Base-by-base conservation (phyloP, 2,888 invertebrate genomes). In the Podabrus alpinus region DNA sequence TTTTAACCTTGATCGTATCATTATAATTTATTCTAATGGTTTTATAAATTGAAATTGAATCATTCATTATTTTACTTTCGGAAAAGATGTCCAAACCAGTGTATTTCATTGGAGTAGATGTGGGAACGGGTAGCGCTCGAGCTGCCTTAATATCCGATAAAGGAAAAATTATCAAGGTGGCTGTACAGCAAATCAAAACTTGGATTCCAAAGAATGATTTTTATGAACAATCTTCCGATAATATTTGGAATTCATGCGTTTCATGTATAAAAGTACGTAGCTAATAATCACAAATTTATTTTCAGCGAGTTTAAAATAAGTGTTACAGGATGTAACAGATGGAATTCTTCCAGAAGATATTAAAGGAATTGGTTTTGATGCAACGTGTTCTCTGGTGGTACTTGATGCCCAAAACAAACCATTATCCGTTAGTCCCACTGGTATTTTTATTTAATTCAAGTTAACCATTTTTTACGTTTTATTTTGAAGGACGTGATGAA, bases 351-450 rank as follows among this genome's bases (percentile, higher is more conserved):
- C 90, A 70, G 85, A 88, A 74, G 87, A 84, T 80, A 90, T 97
- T n/a, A 92, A 91, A 87, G 97, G 97, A 15, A 92, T 98, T 81
- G 97, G 97, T 4, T 98, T 98, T 88, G 97, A 97, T 89, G 98
- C 97, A 15, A 98, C 98, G 11, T 98, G 98, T 86, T 98, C 98
- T 0, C 87, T 98, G 75, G 98, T 96, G 0, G 94, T 92, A 7
- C 84, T 98, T 59, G 95, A 94, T 83, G 88, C 89, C 80, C 87
- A 92, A 75, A 92, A 92, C 13, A 87, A 90, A 19, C 94, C 96
- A 0, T 85, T 95, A 60, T 91, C 94, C 60, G 91, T 96, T 0
- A 94, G 93, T 84, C 89, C 90, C 13, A 90, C 90, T 77, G 91
- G 91, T 88, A 89, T 19, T 66, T 66, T 66, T n/a, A 66, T 11